Base-by-base conservation (phyloP, 2,888 invertebrate species). In the Agrotis segetum region DNA sequence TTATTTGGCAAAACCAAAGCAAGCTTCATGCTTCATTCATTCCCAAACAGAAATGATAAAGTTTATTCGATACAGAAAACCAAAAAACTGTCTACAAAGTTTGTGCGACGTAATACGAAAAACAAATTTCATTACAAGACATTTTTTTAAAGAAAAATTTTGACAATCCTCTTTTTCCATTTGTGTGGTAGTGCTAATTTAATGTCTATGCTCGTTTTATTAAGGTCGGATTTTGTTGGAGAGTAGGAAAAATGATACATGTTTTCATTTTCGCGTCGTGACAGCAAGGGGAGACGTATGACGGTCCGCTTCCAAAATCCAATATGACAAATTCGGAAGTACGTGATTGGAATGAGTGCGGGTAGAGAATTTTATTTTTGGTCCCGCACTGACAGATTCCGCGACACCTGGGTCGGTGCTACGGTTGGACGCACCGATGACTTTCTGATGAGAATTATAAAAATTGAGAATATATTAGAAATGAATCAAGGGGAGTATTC, bases 311-410 rank as follows among this genome's bases (percentile, higher is more conserved):
- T 92, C 89, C 92, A 92, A 95, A 96, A 96, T 96, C 96, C 96
- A 96, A 96, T 96, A 96, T 96, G 96, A 96, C 96, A 96, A 96
- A 96, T 96, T 96, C 94, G 93, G 92, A 91, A 92, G 91, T 92
- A 96, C 96, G 96, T 96, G 96, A 95, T 95, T 94, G 93, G 96
- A 96, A 96, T 96, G 92, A 93, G 89, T 91, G 90, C 84, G 89
- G 90, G 88, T 88, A 77, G 91, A 74, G 68, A 78, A 93, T 93
- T 95, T 93, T 94, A 92, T 94, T 94, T 93, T 92, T 89, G 89
- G 90, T 83, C 84, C 69, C 87, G 84, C 84, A 86, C 84, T 78
- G 88, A 81, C 87, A 85, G 84, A 88, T 89, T 82, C 82, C 79
- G 79, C 77, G 83, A 82, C 92, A 92, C 92, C 92, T 92, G 92